Evolutionary conservation across 2,113 vertebrate genomes (phyloP).

Genomic region (Scomber colias): DNA sequence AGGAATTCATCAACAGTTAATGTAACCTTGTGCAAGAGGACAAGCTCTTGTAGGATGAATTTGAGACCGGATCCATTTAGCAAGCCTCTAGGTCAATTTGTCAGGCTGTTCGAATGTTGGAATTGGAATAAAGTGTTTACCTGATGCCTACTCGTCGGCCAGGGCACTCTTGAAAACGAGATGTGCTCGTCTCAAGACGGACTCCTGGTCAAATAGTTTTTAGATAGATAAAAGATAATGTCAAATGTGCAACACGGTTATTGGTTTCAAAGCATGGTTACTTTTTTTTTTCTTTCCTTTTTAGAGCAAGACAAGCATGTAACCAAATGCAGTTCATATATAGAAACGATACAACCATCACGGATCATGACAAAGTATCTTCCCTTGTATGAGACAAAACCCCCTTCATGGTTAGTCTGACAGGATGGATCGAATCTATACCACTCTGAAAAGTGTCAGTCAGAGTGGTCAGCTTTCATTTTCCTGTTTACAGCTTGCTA

Average conservation of each 20-base stretch:
- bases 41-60: constrained; percentile 72
- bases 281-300: constrained; percentile 59
- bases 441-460: constrained; percentile 69
- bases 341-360: constrained; percentile 86
- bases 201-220: constrained; percentile 90
- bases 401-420: constrained; percentile 78
- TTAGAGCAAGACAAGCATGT: constrained; percentile 86
- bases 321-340: constrained; percentile 86
- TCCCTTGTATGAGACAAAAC: constrained; percentile 88
- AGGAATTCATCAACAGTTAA: constrained; percentile 68
- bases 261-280: constrained; percentile 84
- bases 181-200: constrained; percentile 90
- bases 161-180: constrained; percentile 91
- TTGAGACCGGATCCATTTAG: constrained; percentile 77
- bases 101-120: constrained; percentile 77
- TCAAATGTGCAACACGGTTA: constrained; percentile 86
- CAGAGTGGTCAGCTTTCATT: constrained; percentile 65
- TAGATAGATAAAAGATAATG: constrained; percentile 87
- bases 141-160: constrained; percentile 89
- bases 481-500: constrained; percentile 28
- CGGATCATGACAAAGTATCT: constrained; percentile 86
- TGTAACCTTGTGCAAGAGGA: constrained; percentile 65
- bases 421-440: constrained; percentile 67
- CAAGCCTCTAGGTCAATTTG: constrained; percentile 71
- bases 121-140: constrained; percentile 88